Base-by-base conservation (phyloP, 2,797 vertebrate species). In the Megaceryle alcyon region DNA sequence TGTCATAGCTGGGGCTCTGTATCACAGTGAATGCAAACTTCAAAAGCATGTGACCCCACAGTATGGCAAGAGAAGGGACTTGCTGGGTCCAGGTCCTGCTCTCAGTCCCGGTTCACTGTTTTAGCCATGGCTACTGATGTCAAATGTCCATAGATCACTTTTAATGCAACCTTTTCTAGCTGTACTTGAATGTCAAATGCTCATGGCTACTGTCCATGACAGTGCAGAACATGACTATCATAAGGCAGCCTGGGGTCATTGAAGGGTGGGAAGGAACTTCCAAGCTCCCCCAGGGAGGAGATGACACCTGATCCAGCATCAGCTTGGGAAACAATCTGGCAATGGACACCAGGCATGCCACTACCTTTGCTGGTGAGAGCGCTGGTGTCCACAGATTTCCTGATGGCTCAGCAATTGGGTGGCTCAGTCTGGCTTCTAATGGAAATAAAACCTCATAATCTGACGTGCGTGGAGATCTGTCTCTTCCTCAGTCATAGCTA, bases 171-270 rank as follows among this genome's bases (percentile, higher is more conserved):
- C 56, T 72, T 18, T 84, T 71, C 43, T 12, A 4, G 44, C 22
- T n/a, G 8, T 5, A 70, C n/a, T 63, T 59, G 41, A 33, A 28
- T 4, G 14, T 11, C 41, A 69, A 6, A 56, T 0, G 4, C 21
- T 17, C 54, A 35, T 0, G 2, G 39, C n/a, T 31, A 3, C 54
- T 48, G 28, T 19, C 66, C 4, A 1, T 33, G 33, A 37, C 0
- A 0, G 16, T 9, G n/a, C 56, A 64, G 39, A 81, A 44, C 10
- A 14, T 2, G 5, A 13, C 21, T 12, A 35, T 20, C 8, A 14
- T 16, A 44, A 71, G 56, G 75, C 44, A 84, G 54, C 20, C 41
- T 17, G 7, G 59, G n/a, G 26, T 33, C 23, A 10, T 2, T 4
- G 33, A 65, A 65, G 17, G 10, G 19, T 28, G 46, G 17, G n/a